A percentile compares a stretch with the other conserved stretches of the same genome.
phyloP scores from a whole-genome alignment of 2,888 invertebrate genomes.

The Heliconius hortense region DNA sequence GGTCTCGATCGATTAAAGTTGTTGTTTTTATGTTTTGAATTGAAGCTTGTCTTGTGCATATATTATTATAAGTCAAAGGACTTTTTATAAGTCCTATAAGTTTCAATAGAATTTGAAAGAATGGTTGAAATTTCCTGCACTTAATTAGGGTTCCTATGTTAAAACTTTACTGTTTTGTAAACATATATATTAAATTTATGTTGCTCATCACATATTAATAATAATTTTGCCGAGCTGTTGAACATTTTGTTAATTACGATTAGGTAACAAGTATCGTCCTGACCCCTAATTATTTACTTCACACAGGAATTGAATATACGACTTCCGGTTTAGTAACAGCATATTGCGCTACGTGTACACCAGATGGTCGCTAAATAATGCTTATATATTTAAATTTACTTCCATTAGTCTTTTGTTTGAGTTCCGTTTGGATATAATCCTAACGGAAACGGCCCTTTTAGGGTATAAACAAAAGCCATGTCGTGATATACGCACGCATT shows the following conservation, averaged over 20 bases:
- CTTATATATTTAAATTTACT: slow-evolving; percentile 17
- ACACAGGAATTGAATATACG: background rate
- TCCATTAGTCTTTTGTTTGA: slow-evolving; percentile 15
- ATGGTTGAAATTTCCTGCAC: background rate
- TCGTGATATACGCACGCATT: slow-evolving; percentile 30
- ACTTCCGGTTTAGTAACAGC: slow-evolving; percentile 1
- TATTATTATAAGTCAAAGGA: no score
- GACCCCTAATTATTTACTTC: background rate
- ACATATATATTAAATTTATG: no score
- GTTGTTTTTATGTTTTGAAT: no score
- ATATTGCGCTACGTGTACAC: background rate
- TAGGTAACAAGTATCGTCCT: background rate
- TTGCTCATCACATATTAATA: no score
- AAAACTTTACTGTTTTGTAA: no score
- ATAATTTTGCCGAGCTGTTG: no score
- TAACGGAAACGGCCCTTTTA: slow-evolving; percentile 18
- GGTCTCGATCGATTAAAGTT: no score
- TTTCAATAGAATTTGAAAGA: background rate
- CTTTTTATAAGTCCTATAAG: no score
- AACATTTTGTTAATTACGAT: background rate
- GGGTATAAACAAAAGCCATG: slow-evolving; percentile 26
- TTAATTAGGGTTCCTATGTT: no score
- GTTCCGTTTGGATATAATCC: slow-evolving; percentile 15
- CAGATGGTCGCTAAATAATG: background rate
- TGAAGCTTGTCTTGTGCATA: no score